phyloP scores from a whole-genome alignment of 2,797 vertebrate species.

The Ptychadena robeensis region DNA sequence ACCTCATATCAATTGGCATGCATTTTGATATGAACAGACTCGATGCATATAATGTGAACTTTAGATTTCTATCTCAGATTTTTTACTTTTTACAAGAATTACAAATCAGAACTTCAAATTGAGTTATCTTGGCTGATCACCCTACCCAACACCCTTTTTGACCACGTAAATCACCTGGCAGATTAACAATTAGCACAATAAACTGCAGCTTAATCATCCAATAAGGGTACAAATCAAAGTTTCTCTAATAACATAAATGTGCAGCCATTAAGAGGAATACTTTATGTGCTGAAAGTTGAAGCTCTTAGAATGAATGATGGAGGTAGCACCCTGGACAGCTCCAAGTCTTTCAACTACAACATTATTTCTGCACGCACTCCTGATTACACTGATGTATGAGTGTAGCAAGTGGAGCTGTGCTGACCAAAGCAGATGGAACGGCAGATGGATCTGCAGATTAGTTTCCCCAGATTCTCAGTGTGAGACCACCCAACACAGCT shows the following conservation, averaged over 20 bases:
- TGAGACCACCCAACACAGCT: slow-evolving; percentile 68
- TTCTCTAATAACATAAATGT: neutral
- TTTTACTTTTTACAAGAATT: neutral
- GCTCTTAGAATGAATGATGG: slow-evolving; percentile 43
- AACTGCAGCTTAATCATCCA: too few species aligned
- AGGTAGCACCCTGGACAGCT: slow-evolving; percentile 81
- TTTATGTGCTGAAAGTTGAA: neutral
- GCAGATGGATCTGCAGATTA: slow-evolving; percentile 88
- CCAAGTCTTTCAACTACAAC: slow-evolving; percentile 65
- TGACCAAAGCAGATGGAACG: slow-evolving; percentile 85
- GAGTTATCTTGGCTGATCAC: too few species aligned
- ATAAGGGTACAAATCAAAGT: too few species aligned
- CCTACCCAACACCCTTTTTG: too few species aligned
- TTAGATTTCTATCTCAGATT: too few species aligned
- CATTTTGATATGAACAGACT: too few species aligned
- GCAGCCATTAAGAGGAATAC: neutral
- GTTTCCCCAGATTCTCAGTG: slow-evolving; percentile 72
- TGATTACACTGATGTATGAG: slow-evolving; percentile 57
- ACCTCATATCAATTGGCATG: too few species aligned
- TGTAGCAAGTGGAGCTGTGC: slow-evolving; percentile 36
- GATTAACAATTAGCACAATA: too few species aligned
- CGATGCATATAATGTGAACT: too few species aligned
- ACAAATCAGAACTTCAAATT: neutral
- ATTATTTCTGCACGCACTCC: slow-evolving; percentile 70
- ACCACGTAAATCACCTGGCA: too few species aligned